Conservation (phyloP, 1,140 invertebrate species). For the Conopomorpha cramerella region DNA sequence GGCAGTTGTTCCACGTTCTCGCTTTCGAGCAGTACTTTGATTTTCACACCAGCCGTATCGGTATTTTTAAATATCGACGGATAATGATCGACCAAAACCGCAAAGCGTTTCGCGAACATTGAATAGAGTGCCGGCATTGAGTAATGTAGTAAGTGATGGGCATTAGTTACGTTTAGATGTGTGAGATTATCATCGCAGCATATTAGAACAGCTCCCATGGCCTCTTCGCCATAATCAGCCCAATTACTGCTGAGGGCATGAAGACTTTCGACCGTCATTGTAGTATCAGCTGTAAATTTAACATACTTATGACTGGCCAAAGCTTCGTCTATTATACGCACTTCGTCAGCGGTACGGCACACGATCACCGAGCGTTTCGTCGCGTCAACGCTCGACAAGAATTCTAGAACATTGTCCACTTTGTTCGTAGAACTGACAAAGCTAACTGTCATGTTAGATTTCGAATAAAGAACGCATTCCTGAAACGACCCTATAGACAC, state of each 20-base stretch:
- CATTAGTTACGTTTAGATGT: constrained; percentile 40
- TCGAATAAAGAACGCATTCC: constrained; percentile 46
- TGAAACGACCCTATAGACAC: constrained; percentile 40
- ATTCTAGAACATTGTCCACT: constrained; percentile 18
- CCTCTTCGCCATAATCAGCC: constrained; percentile 31
- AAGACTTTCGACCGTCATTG: constrained; percentile 34
- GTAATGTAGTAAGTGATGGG: constrained; percentile 37
- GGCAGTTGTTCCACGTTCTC: constrained; percentile 36
- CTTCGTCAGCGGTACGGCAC: constrained; percentile 35
- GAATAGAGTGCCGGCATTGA: constrained; percentile 37
- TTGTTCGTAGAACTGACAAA: constrained; percentile 30
- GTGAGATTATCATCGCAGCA: constrained; percentile 45
- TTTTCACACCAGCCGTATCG: constrained; percentile 19
- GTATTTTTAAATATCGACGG: constrained; percentile 31
- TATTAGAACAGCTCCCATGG: constrained; percentile 29
- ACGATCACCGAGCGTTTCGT: constrained; percentile 38
- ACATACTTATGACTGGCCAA: constrained; percentile 16
- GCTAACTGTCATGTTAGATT: constrained; percentile 26
- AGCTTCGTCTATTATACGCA: constrained; percentile 16
- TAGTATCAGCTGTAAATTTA: constrained; percentile 24
- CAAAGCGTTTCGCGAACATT: constrained; percentile 39
- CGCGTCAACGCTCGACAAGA: constrained; percentile 21
- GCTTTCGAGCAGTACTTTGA: constrained; percentile 41
- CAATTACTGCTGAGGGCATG: constrained; percentile 23
- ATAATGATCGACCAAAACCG: constrained; percentile 43